Evolutionary conservation across 2,113 vertebrate genomes (phyloP).

Genomic region (Xiphophorus maculatus): DNA sequence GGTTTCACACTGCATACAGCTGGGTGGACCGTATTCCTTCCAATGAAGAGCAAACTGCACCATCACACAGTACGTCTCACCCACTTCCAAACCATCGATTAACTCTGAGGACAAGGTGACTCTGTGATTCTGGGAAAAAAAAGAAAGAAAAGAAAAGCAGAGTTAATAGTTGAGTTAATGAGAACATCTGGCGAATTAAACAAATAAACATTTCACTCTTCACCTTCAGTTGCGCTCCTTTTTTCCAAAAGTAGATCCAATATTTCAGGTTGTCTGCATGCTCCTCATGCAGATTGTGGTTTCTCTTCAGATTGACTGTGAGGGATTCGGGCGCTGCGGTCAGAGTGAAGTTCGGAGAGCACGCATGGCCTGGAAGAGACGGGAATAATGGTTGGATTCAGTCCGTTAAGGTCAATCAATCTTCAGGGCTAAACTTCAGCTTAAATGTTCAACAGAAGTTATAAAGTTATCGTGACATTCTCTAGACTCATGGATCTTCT

Average conservation of each 20-base stretch:
- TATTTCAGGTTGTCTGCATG: accelerated
- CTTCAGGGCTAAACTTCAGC: too few relatives aligned
- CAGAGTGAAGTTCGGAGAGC: slow-evolving; percentile 5
- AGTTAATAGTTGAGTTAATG: not conserved
- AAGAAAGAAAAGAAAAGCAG: not conserved
- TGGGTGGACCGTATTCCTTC: not conserved
- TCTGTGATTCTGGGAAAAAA: not conserved
- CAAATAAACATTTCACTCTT: not conserved
- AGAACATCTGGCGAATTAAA: not conserved
- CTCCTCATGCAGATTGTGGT: not conserved
- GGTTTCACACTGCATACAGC: slow-evolving; percentile 7
- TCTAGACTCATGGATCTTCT: too few relatives aligned
- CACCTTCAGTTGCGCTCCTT: not conserved
- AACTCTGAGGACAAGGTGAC: not conserved
- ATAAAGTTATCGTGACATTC: too few relatives aligned
- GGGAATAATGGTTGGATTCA: not conserved
- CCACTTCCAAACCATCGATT: not conserved
- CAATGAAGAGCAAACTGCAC: not conserved
- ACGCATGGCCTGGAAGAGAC: slow-evolving; percentile 3
- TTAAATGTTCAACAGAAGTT: too few relatives aligned
- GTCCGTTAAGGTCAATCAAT: not conserved
- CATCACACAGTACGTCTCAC: not conserved
- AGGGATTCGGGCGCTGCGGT: not conserved
- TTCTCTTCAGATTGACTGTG: accelerated
- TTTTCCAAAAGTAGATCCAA: not conserved